Conservation (phyloP, 2,113 vertebrate species). For the Melozone crissalis region DNA sequence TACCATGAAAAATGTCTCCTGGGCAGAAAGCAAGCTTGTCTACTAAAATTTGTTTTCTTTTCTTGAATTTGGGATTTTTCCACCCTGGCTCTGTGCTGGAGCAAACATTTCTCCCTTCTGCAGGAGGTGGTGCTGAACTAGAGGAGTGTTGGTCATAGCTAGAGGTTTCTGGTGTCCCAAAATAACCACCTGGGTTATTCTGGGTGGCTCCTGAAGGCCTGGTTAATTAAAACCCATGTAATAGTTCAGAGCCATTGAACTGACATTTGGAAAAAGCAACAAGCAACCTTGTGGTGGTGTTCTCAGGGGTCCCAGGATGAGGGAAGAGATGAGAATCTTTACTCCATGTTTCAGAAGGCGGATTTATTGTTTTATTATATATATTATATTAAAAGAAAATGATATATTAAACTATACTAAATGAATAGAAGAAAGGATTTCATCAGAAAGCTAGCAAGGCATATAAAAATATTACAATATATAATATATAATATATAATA, state of each 20-base stretch:
- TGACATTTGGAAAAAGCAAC: constrained; percentile 12
- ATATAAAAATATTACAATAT: too few species aligned
- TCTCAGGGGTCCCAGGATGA: too few species aligned
- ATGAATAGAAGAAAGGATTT: too few species aligned
- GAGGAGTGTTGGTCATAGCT: accelerated
- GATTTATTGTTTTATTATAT: too few species aligned
- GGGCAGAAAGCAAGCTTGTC: not conserved
- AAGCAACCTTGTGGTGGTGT: not conserved
- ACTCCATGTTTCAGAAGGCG: too few species aligned
- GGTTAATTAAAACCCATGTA: not conserved
- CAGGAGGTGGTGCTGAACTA: not conserved
- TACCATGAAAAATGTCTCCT: not conserved
- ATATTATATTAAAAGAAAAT: too few species aligned
- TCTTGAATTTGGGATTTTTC: not conserved
- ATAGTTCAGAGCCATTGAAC: constrained; percentile 27
- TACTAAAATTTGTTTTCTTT: not conserved
- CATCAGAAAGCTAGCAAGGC: too few species aligned
- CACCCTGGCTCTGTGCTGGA: not conserved
- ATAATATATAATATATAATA: too few species aligned
- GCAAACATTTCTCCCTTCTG: not conserved
- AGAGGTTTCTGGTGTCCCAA: not conserved
- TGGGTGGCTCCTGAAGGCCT: not conserved
- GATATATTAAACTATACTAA: too few species aligned
- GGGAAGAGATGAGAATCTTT: too few species aligned
- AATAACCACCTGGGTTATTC: not conserved